Evolutionary conservation across 2,888 invertebrate species (phyloP), one percentile per base, ranked within the genome.

Genomic region (Eurytoma adleriae): DNA sequence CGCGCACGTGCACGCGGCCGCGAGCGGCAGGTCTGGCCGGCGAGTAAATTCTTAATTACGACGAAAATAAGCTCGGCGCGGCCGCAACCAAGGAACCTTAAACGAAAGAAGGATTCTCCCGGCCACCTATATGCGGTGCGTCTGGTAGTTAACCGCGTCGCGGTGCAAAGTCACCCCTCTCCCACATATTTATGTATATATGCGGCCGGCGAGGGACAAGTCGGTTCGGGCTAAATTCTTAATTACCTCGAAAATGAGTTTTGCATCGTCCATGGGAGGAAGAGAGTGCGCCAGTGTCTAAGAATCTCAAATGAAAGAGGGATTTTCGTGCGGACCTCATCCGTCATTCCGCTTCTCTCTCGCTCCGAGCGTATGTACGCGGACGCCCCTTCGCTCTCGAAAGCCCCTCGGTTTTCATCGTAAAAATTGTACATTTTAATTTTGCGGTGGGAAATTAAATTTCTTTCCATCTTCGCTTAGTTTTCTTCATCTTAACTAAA

Each of bases 241-340:
- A 86, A 86, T 86, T 86, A 85, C 84, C 84, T 85, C 83, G 85
- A 85, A 86, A 86, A 86, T 86, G 84, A 86, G 85, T 85, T 86
- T 86, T 86, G 86, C 85, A 86, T 80, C 72, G 68, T 76, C 62
- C 76, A 56, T 48, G 16, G 18, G 20, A 66, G 48, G 20, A 18
- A 20, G 66, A 30, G 52, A 52, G 52, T 2, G 52, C 2, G 30
- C 16, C n/a, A 20, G 57, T 16, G 30, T 83, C 80, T 27, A 57
- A 79, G 83, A 85, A 84, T 85, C 83, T 83, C 73, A 81, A 84
- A 86, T 85, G 85, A 84, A 83, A 83, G 84, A 79, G 81, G 82
- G 73, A 83, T 84, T 84, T 84, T 84, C 81, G 81, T 80, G 48
- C 71, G 62, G 48, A 71, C 56, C 71, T 78, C 76, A 75, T 80